Conservation (phyloP, 2,113 vertebrate genomes). For the Seriola aureovittata region DNA sequence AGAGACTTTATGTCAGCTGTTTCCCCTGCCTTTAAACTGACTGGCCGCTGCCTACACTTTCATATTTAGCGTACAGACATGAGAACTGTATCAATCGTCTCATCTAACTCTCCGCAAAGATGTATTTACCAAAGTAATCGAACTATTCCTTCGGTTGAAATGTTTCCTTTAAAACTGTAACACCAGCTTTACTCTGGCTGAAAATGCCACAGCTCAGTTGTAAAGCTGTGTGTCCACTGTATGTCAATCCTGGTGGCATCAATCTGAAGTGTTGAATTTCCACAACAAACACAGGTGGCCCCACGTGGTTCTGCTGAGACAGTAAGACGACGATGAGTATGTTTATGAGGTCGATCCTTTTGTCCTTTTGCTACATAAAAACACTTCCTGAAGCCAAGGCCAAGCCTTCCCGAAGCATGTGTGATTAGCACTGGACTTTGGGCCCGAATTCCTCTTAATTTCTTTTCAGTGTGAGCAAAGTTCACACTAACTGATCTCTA, state of each 20-base stretch:
- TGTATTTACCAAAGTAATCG: background rate
- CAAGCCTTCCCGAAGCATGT: background rate
- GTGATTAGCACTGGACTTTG: slow-evolving; percentile 35
- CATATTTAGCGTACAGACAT: background rate
- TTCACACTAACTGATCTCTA: slow-evolving; percentile 15
- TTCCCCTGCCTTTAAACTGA: background rate
- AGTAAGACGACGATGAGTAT: background rate
- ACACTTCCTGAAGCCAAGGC: background rate
- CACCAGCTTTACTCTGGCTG: background rate
- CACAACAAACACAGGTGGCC: slow-evolving; percentile 62
- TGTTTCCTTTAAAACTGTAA: background rate
- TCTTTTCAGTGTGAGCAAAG: slow-evolving; percentile 40
- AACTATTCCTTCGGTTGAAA: background rate
- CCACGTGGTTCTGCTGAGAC: slow-evolving; percentile 19
- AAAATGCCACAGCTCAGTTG: slow-evolving; percentile 17
- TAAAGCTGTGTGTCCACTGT: background rate
- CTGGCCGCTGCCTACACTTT: background rate
- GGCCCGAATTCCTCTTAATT: background rate
- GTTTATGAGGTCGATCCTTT: slow-evolving; percentile 5
- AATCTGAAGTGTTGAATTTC: slow-evolving; percentile 35
- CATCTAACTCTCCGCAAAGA: background rate
- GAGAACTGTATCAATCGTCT: background rate
- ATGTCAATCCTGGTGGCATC: slow-evolving; percentile 5
- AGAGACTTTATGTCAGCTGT: background rate
- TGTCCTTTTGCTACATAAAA: slow-evolving; percentile 8